phyloP scores from a whole-genome alignment of 2,888 invertebrate species.

The Fragum whitleyi region DNA sequence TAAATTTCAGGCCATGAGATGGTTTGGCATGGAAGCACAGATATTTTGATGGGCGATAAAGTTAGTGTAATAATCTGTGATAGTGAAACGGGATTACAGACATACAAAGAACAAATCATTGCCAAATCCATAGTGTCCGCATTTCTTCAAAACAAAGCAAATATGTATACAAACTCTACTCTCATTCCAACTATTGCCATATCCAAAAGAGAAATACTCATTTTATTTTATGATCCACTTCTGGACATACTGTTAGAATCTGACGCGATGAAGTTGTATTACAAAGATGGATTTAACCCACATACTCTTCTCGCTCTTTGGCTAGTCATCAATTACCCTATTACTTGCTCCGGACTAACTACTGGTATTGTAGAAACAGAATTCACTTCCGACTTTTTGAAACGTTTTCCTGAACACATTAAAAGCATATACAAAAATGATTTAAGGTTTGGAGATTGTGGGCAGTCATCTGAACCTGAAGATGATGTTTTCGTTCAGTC shows the following conservation, averaged over 20 bases:
- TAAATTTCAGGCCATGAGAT: not conserved
- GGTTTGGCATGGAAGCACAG: constrained; percentile 10
- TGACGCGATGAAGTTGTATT: not conserved
- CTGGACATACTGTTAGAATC: not conserved
- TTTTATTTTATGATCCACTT: not conserved
- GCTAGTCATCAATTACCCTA: not conserved
- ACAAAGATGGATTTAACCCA: not conserved
- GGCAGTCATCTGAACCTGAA: not conserved
- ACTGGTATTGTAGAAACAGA: not conserved
- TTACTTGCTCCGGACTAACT: not conserved
- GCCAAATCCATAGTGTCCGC: not conserved
- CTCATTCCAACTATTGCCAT: constrained; percentile 2
- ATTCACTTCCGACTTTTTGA: not conserved
- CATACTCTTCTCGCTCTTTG: not conserved
- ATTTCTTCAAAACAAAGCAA: not conserved
- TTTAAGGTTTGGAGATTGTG: constrained; percentile 5
- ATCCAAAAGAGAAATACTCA: not conserved
- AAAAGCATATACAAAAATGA: not conserved
- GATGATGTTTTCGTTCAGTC: not conserved
- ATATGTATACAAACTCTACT: not conserved
- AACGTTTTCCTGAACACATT: not conserved
- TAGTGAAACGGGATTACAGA: not conserved
- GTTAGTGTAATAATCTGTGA: not conserved
- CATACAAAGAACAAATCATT: not conserved
- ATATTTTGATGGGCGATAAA: not conserved